phyloP scores from a whole-genome alignment of 1,140 invertebrate species.

The Brachionus calyciflorus region DNA sequence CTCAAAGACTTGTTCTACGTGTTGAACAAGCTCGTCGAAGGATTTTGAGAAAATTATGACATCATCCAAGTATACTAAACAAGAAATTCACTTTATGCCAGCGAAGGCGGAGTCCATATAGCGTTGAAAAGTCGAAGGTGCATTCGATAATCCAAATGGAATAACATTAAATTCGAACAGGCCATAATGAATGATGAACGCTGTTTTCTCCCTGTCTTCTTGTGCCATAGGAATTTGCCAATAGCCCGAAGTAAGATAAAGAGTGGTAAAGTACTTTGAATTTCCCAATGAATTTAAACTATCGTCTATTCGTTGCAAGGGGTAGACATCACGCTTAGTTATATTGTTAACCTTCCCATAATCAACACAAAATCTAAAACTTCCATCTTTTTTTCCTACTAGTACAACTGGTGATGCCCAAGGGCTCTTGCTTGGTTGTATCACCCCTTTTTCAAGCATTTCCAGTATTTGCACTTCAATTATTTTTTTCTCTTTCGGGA shows the following conservation, averaged over 20 bases:
- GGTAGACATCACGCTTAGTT: conserved; percentile 44
- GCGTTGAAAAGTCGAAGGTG: conserved; percentile 56
- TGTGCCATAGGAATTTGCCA: background rate
- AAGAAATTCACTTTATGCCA: background rate
- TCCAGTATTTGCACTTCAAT: conserved; percentile 18
- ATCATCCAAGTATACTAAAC: conserved; percentile 16
- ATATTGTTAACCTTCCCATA: conserved; percentile 48
- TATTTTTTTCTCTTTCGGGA: background rate
- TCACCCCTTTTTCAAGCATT: conserved; percentile 48
- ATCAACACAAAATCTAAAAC: background rate
- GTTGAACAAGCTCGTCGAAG: background rate
- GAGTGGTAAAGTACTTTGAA: background rate
- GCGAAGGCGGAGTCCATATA: conserved; percentile 51
- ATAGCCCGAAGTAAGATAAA: background rate
- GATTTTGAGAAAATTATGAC: background rate
- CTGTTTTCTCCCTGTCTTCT: background rate
- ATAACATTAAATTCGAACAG: conserved; percentile 53
- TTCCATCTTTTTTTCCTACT: conserved; percentile 34
- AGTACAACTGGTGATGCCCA: conserved; percentile 46
- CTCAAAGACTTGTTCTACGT: background rate
- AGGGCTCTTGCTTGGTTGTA: conserved; percentile 37
- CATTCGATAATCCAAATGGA: conserved; percentile 59
- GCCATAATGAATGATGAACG: background rate
- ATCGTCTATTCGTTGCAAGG: conserved; percentile 48
- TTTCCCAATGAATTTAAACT: conserved; percentile 47